A percentile compares a stretch with the other conserved stretches of the same genome.
Conservation (phyloP, 2,113 vertebrate genomes). For the Nannobrachium achirus region DNA sequence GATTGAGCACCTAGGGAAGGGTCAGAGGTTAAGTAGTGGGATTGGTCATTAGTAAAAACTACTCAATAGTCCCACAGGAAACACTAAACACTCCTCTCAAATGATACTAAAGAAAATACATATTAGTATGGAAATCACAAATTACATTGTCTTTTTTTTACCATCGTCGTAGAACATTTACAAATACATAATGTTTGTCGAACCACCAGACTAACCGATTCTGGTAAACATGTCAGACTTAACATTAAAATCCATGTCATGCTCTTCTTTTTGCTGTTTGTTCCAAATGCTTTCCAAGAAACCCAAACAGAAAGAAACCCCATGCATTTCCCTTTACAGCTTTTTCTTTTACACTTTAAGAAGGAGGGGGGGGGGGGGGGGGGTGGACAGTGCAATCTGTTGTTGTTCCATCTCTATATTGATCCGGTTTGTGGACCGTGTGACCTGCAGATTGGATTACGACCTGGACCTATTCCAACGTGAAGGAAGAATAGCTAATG, state of each 20-base stretch:
- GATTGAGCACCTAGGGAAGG: background rate
- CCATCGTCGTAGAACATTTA: too few species aligned
- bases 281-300: constrained; percentile 7
- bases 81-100: background rate
- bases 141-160: too few species aligned
- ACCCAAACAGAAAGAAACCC: too few species aligned
- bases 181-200: too few species aligned
- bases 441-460: constrained; percentile 62
- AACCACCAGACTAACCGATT: too few species aligned
- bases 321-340: constrained; percentile 4
- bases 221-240: too few species aligned
- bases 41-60: constrained; percentile 9
- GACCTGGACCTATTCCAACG: constrained; percentile 47
- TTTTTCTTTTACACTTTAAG: too few species aligned
- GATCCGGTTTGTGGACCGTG: constrained; percentile 48
- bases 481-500: constrained; percentile 24
- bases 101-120: too few species aligned
- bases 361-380: too few species aligned
- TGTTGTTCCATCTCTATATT: constrained; percentile 43
- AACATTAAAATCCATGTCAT: background rate
- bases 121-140: too few species aligned
- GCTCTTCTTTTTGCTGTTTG: background rate
- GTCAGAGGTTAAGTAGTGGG: constrained; percentile 29
- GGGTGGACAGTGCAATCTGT: constrained; percentile 14
- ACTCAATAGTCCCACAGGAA: constrained; percentile 12